Percentiles rank a stretch among this genome's conserved stretches.
Evolutionary conservation across 2,113 vertebrate genomes (phyloP).

Genomic region (Pteropus alecto): DNA sequence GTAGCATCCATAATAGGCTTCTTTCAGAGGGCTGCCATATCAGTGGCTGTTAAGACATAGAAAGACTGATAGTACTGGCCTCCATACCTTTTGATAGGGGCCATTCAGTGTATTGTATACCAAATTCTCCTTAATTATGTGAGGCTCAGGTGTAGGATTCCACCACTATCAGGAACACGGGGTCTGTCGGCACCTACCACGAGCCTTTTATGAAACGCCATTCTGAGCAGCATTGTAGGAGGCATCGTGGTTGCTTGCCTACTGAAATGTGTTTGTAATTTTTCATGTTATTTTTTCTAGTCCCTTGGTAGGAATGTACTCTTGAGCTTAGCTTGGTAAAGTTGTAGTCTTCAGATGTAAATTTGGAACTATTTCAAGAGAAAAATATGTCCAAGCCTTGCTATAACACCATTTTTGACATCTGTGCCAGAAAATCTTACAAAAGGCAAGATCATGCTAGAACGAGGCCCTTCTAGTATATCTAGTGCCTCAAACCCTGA

Average conservation of each 20-base stretch:
- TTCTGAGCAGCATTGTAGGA: neutral
- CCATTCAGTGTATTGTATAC: neutral
- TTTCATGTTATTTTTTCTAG: constrained; percentile 19
- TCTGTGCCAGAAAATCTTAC: neutral
- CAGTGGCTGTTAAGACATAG: neutral
- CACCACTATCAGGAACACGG: neutral
- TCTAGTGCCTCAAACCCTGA: neutral
- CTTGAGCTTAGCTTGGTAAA: constrained; percentile 13
- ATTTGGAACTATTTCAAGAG: constrained; percentile 4
- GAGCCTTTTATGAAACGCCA: neutral
- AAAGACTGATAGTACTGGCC: neutral
- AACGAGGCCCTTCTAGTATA: neutral
- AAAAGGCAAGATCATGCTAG: neutral
- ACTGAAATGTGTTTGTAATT: neutral
- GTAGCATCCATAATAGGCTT: neutral
- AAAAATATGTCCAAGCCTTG: neutral
- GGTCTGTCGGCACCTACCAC: too few species aligned
- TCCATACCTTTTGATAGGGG: neutral
- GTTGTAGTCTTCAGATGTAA: neutral
- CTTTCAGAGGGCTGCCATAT: neutral
- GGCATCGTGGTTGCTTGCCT: neutral
- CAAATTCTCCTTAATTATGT: neutral
- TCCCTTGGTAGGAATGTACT: neutral
- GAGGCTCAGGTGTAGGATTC: neutral
- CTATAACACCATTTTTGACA: neutral